These are phyloP conservation scores for Acanthurus tractus DNA, from an alignment of 2,797 vertebrate species.

Conservation along the genomic window DNA sequence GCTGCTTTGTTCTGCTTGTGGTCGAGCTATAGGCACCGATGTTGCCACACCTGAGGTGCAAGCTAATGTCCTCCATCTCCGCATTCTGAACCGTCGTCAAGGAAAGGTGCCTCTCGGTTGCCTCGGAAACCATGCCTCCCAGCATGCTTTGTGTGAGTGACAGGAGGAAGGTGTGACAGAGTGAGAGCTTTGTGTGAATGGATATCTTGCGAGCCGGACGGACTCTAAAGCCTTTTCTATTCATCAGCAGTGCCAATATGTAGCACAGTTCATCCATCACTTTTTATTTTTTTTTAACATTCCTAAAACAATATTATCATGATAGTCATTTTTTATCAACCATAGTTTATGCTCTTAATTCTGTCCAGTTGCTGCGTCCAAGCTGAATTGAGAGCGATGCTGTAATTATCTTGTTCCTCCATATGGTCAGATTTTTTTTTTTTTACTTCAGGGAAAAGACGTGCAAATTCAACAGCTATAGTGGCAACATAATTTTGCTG, in stretches of 20 bases:
- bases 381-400: conserved; percentile 12
- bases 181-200: conserved; percentile 72
- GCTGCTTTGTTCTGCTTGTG: conserved; percentile 61
- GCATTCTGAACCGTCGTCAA: conserved; percentile 80
- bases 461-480: conserved; percentile 27
- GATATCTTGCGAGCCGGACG: conserved; percentile 63
- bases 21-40: conserved; percentile 57
- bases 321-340: neutral
- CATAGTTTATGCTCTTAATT: conserved; percentile 1
- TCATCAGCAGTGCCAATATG: conserved; percentile 12
- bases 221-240: conserved; percentile 33
- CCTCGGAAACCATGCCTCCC: conserved; percentile 83
- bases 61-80: conserved; percentile 76
- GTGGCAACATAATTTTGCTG: conserved; percentile 51
- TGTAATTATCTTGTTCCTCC: conserved; percentile 29
- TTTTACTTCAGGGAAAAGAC: conserved; percentile 9
- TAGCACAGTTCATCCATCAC: conserved; percentile 6
- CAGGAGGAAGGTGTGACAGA: conserved; percentile 80
- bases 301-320: neutral
- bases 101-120: conserved; percentile 81
- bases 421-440: conserved; percentile 34
- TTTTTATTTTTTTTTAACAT: neutral
- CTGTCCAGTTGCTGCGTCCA: neutral
- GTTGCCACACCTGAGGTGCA: conserved; percentile 77
- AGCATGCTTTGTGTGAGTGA: conserved; percentile 82